phyloP scores from a whole-genome alignment of 2,888 invertebrate species.

The Tortricodes alternella region DNA sequence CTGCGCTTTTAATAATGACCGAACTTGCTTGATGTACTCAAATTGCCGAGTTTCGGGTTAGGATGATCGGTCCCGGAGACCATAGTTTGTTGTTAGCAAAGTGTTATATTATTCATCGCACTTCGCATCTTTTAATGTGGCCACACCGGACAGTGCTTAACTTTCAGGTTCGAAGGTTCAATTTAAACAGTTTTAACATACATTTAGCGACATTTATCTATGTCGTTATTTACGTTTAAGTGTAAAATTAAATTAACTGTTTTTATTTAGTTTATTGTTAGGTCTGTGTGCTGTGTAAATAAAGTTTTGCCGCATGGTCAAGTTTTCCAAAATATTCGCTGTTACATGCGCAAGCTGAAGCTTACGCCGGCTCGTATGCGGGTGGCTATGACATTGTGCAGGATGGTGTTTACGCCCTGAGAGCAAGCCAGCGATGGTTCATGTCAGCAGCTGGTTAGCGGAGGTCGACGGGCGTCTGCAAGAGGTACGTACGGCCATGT shows the following conservation, averaged over 20 bases:
- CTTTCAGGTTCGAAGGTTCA: not conserved
- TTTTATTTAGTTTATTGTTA: no score
- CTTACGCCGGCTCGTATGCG: not conserved
- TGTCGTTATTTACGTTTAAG: no score
- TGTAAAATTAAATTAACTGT: no score
- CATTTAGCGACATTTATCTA: no score
- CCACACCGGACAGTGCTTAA: not conserved
- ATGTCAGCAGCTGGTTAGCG: constrained; percentile 53
- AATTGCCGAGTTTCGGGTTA: constrained; percentile 10
- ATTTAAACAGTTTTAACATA: no score
- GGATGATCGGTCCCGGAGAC: not conserved
- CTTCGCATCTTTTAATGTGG: constrained; percentile 1
- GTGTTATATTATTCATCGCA: constrained; percentile 3
- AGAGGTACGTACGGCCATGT: constrained; percentile 73
- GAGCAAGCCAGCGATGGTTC: constrained; percentile 44
- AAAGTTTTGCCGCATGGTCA: not conserved
- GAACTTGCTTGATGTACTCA: constrained; percentile 23
- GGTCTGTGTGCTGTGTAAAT: no score
- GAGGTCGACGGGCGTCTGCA: constrained; percentile 49
- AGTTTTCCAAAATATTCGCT: constrained; percentile 3
- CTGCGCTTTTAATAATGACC: constrained; percentile 36
- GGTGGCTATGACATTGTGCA: constrained; percentile 9
- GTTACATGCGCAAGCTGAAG: not conserved
- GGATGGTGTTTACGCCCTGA: constrained; percentile 20
- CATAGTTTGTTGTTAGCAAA: not conserved